Conservation (phyloP, 30 jellyfish, hydroid and myxozoan species). For the Mastigias papua region DNA sequence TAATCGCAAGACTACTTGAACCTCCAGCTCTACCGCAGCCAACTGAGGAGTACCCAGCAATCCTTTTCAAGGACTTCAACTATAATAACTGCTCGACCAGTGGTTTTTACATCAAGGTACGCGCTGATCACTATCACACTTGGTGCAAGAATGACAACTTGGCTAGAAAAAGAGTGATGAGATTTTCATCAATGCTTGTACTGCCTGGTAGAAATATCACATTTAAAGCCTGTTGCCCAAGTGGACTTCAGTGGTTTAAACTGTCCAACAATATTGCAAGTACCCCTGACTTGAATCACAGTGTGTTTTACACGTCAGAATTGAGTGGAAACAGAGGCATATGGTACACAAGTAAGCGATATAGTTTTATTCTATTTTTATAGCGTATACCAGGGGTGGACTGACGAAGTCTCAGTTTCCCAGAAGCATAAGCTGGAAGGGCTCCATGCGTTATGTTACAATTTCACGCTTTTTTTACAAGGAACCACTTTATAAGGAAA, state of each 20-base stretch:
- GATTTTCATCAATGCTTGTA: slow-evolving; percentile 83
- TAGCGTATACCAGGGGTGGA: too few relatives aligned
- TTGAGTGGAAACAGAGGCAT: slow-evolving; percentile 89
- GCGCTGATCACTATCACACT: slow-evolving; percentile 80
- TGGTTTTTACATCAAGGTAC: slow-evolving; percentile 74
- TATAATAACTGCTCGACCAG: slow-evolving; percentile 87
- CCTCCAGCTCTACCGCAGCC: slow-evolving; percentile 90
- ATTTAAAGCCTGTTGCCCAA: slow-evolving; percentile 96
- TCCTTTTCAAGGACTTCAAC: slow-evolving; percentile 78
- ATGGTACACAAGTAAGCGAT: slow-evolving; percentile 93
- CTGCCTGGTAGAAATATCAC: slow-evolving; percentile 87
- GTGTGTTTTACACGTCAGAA: slow-evolving; percentile 71
- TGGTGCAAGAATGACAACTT: slow-evolving; percentile 76
- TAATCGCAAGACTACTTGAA: background rate
- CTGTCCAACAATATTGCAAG: slow-evolving; percentile 65
- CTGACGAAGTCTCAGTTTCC: too few relatives aligned
- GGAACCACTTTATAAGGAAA: too few relatives aligned
- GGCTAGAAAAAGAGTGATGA: slow-evolving; percentile 56
- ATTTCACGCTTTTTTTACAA: too few relatives aligned
- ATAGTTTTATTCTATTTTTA: too few relatives aligned
- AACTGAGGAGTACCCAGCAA: slow-evolving; percentile 92
- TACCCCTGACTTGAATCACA: slow-evolving; percentile 83
- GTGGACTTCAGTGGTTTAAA: slow-evolving; percentile 86
- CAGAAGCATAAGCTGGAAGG: too few relatives aligned
- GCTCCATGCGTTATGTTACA: too few relatives aligned